Base-by-base conservation (phyloP, 2,797 vertebrate genomes). In the Cuculus canorus region DNA sequence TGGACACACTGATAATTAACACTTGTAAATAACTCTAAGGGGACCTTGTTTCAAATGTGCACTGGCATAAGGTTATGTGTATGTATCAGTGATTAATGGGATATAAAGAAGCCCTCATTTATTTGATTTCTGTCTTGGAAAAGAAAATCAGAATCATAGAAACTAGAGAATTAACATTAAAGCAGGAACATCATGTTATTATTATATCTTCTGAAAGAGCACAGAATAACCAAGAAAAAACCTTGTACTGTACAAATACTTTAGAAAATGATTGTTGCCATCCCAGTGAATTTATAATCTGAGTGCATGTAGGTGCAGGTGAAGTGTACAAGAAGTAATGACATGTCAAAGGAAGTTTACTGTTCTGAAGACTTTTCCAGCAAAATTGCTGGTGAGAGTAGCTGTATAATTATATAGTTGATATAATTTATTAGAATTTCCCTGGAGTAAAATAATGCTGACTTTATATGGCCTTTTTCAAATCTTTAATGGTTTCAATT, bases 1-100 rank as follows among this genome's bases (percentile, higher is more conserved):
- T 47, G 71, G 75, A 78, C 83, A 94, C 35, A 89, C 17, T 68
- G 48, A 70, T 92, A 96, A 96, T 95, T 91, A 93, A 90, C 18
- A 45, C 9, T 63, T 88, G 33, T 92, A 96, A 97, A 93, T 96
- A 61, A 82, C 64, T 87, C 53, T 33, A 9, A 79, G 21, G 13
- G 22, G 57, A 28, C 56, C 10, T 78, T 54, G 13, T 93, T 77
- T 94, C 43, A 50, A 39, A 37, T 11, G 17, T n/a, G 7, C 33
- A 14, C n/a, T 53, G 56, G 25, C 5, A 5, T 16, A 19, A 2
- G 7, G 16, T 71, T 92, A 56, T 13, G 39, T 41, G 7, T n/a
- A 73, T 56, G 18, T 35, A 37, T 43, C 5, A 5, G 37, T 50
- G 35, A 82, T 19, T 47, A 50, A 16, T 61, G 45, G 18, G 48